A percentile compares a stretch with the other conserved stretches of the same genome.
Evolutionary conservation across 1,140 invertebrate genomes (phyloP).

Genomic region (Battus philenor): DNA sequence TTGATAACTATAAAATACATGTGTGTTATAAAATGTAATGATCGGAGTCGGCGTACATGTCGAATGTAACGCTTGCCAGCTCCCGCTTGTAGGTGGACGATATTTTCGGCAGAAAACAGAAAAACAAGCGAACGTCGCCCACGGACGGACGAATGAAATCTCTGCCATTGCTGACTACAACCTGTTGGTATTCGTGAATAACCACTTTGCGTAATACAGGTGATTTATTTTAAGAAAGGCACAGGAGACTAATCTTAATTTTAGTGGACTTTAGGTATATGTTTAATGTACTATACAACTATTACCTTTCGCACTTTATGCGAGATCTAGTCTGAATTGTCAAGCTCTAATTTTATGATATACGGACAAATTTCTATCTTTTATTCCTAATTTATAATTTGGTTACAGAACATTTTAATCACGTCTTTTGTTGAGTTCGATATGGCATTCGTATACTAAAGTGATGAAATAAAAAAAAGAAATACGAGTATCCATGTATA

Average conservation of each 20-base stretch:
- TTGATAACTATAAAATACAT: too few relatives aligned
- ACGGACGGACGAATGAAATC: slow-evolving; percentile 21
- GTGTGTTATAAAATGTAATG: slow-evolving; percentile 27
- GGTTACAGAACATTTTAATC: too few relatives aligned
- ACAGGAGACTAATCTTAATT: neutral
- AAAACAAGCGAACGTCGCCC: slow-evolving; percentile 43
- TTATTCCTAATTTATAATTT: too few relatives aligned
- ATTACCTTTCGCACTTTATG: neutral
- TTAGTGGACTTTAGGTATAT: neutral
- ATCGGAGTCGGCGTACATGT: slow-evolving; percentile 25
- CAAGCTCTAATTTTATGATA: too few relatives aligned
- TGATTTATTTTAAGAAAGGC: slow-evolving; percentile 35
- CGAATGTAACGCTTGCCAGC: slow-evolving; percentile 32
- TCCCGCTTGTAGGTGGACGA: slow-evolving; percentile 49
- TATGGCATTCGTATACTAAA: too few relatives aligned
- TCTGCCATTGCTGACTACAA: slow-evolving; percentile 33
- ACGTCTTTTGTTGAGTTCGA: too few relatives aligned
- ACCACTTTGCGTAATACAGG: slow-evolving; percentile 47
- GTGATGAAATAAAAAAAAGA: too few relatives aligned
- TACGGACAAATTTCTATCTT: too few relatives aligned
- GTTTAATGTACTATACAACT: neutral
- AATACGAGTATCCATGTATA: too few relatives aligned
- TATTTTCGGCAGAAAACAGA: slow-evolving; percentile 53
- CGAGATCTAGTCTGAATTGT: too few relatives aligned
- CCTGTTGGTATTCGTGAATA: slow-evolving; percentile 45